Evolutionary conservation across 2,888 invertebrate genomes (phyloP).

Genomic region (Nemoura dubitans): DNA sequence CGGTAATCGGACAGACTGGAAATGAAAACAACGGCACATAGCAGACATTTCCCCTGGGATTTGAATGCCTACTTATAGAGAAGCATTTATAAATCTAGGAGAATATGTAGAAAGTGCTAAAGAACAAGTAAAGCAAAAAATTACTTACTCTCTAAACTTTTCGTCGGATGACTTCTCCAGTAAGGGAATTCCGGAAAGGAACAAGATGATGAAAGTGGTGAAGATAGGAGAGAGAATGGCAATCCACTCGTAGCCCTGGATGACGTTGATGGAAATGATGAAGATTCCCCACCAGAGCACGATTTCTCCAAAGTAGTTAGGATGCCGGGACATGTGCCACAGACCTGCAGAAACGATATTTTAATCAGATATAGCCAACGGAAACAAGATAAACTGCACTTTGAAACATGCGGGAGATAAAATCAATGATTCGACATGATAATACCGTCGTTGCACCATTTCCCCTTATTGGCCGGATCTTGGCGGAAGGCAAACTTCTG

Average conservation of each 20-base stretch:
- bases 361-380: background rate
- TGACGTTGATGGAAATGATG: conserved; percentile 85
- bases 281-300: conserved; percentile 95
- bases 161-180: conserved; percentile 89
- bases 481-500: conserved; percentile 92
- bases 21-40: too few relatives aligned
- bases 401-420: background rate
- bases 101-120: too few relatives aligned
- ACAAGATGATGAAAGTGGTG: conserved; percentile 85
- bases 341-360: conserved; percentile 64
- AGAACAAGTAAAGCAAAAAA: too few relatives aligned
- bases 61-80: too few relatives aligned
- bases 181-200: conserved; percentile 89
- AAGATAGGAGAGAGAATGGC: conserved; percentile 88
- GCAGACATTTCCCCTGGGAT: too few relatives aligned
- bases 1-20: conserved; percentile 83
- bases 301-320: conserved; percentile 95
- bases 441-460: conserved; percentile 89
- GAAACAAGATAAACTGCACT: background rate
- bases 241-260: conserved; percentile 86
- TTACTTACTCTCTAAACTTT: conserved; percentile 82
- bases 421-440: background rate
- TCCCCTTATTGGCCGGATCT: conserved; percentile 87
- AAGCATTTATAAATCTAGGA: too few relatives aligned
- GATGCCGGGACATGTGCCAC: conserved; percentile 90